These are phyloP conservation scores for Tarsius wallacei DNA, from an alignment of 2,797 vertebrate genomes.

Conservation along the genomic window DNA sequence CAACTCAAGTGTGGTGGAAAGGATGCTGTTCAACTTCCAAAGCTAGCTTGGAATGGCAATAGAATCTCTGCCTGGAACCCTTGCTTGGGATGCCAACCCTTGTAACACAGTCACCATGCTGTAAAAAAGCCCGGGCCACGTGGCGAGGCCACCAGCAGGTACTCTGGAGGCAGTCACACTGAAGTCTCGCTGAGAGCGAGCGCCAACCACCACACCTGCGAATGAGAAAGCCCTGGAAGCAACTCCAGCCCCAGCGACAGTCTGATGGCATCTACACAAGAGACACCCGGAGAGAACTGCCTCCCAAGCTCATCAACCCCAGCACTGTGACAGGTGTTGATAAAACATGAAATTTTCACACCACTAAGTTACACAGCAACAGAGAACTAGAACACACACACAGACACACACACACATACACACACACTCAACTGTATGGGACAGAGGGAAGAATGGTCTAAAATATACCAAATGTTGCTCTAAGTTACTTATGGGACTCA, in stretches of 20 bases:
- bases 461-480: background rate
- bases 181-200: background rate
- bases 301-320: background rate
- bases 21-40: background rate
- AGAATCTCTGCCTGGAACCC: background rate
- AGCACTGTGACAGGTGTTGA: background rate
- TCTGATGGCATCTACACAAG: background rate
- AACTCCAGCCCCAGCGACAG: background rate
- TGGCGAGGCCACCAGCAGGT: background rate
- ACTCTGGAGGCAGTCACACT: background rate
- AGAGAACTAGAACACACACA: background rate
- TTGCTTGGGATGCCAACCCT: background rate
- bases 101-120: background rate
- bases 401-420: background rate
- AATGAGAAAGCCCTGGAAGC: background rate
- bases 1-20: accelerated
- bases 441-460: background rate
- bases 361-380: background rate
- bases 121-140: background rate
- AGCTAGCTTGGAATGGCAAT: background rate
- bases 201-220: accelerated
- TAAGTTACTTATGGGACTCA: background rate
- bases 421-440: background rate
- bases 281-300: background rate
- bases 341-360: background rate